phyloP scores from a whole-genome alignment of 2,113 vertebrate species.

The Puntigrus tetrazona region DNA sequence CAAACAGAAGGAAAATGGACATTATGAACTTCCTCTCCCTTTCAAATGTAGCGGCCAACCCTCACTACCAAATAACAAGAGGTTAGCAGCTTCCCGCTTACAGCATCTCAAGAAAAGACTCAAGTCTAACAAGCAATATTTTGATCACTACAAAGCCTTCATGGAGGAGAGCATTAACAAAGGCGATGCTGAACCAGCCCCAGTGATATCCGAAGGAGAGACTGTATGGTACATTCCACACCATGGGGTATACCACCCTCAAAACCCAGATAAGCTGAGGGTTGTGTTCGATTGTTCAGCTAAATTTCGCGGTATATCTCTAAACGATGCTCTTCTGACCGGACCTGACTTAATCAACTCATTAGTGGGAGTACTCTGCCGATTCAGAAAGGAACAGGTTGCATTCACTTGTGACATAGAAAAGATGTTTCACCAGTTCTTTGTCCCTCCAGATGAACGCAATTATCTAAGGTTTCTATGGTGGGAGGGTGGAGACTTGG shows the following conservation, averaged over 20 bases:
- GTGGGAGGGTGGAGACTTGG: conserved; percentile 26
- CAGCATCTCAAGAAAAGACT: conserved; percentile 22
- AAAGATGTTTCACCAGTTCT: conserved; percentile 30
- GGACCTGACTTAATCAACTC: conserved; percentile 34
- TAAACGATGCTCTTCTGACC: conserved; percentile 26
- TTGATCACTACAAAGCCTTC: conserved; percentile 39
- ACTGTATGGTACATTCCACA: conserved; percentile 37
- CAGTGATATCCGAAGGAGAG: background rate
- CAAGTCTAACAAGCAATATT: background rate
- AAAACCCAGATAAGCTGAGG: conserved; percentile 9
- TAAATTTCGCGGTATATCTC: conserved; percentile 12
- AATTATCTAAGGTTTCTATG: conserved; percentile 44
- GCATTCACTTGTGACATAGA: conserved; percentile 31
- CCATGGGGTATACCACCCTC: conserved; percentile 26
- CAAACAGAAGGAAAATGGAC: background rate
- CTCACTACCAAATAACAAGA: conserved; percentile 34
- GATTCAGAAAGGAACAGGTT: conserved; percentile 32
- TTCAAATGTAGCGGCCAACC: background rate
- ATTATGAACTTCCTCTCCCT: background rate
- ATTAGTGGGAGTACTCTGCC: conserved; percentile 40
- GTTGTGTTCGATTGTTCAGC: conserved; percentile 18
- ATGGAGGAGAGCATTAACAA: conserved; percentile 22
- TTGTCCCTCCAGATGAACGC: conserved; percentile 11
- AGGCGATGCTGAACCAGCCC: conserved; percentile 13
- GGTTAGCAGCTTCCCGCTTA: conserved; percentile 27